Evolutionary conservation across 2,797 vertebrate genomes (phyloP).

Genomic region (Tiaroga cobitis): DNA sequence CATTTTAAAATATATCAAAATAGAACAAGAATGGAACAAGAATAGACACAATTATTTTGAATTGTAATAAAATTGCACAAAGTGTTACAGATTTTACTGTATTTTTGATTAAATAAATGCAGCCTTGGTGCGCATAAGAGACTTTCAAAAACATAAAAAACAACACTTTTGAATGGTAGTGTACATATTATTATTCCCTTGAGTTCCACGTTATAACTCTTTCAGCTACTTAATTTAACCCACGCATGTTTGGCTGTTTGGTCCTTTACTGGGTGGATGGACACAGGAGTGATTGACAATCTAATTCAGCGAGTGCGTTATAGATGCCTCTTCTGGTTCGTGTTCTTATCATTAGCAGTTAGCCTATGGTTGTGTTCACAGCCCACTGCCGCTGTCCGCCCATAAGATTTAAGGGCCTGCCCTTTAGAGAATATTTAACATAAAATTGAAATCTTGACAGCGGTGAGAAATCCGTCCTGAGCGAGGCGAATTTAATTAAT

Average conservation of each 20-base stretch:
- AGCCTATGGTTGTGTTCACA: slow-evolving; percentile 91
- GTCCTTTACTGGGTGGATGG: slow-evolving; percentile 74
- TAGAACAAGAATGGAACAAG: neutral
- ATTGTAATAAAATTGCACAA: neutral
- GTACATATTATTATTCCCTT: neutral
- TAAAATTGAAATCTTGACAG: slow-evolving; percentile 91
- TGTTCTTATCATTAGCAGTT: slow-evolving; percentile 91
- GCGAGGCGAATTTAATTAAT: slow-evolving; percentile 85
- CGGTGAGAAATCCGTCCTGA: slow-evolving; percentile 82
- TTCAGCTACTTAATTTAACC: neutral
- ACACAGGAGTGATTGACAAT: slow-evolving; percentile 84
- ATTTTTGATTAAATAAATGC: neutral
- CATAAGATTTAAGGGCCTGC: slow-evolving; percentile 90
- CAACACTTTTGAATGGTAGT: neutral
- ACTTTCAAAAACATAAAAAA: neutral
- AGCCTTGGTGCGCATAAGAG: neutral
- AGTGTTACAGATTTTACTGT: neutral
- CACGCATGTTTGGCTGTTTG: slow-evolving; percentile 78
- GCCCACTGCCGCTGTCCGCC: slow-evolving; percentile 85
- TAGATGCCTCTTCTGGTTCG: slow-evolving; percentile 82
- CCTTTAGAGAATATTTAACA: slow-evolving; percentile 94
- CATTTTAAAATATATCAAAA: neutral
- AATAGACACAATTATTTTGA: neutral
- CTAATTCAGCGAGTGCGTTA: slow-evolving; percentile 87
- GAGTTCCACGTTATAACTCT: neutral